Conservation (phyloP, 2,888 invertebrate genomes). For the Pyralis farinalis region DNA sequence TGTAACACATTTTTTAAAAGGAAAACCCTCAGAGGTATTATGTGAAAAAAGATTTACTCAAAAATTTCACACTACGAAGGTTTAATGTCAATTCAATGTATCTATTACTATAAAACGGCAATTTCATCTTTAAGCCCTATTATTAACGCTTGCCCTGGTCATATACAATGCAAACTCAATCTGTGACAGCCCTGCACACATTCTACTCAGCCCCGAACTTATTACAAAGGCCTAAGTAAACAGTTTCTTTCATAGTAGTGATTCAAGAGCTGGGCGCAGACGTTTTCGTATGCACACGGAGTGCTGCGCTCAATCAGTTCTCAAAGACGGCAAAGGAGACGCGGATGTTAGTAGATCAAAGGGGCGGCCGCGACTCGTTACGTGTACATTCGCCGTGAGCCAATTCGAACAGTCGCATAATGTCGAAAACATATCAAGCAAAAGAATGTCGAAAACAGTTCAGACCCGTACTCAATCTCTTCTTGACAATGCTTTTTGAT, state of each 20-base stretch:
- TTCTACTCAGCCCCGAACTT: slow-evolving; percentile 5
- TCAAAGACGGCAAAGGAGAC: slow-evolving; percentile 65
- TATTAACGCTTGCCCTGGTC: no score
- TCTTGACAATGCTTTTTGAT: no score
- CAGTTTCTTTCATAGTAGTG: slow-evolving; percentile 49
- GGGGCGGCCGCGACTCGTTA: slow-evolving; percentile 47
- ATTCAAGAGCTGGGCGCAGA: slow-evolving; percentile 42
- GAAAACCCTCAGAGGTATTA: no score
- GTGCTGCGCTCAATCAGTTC: slow-evolving; percentile 72
- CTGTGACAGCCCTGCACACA: neutral
- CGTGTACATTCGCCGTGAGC: slow-evolving; percentile 25
- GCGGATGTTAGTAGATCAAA: slow-evolving; percentile 59
- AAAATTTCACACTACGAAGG: no score
- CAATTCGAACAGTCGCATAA: slow-evolving; percentile 7
- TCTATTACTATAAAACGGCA: no score
- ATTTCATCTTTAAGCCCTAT: no score
- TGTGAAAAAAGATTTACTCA: no score
- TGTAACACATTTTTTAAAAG: no score
- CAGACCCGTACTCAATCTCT: no score
- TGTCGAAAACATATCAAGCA: neutral
- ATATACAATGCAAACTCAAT: no score
- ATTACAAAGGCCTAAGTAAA: slow-evolving; percentile 36
- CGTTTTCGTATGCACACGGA: slow-evolving; percentile 73
- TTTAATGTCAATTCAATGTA: no score
- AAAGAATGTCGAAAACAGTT: neutral